Conservation (phyloP, 2,113 vertebrate species). For the Melanerpes aurifrons region DNA sequence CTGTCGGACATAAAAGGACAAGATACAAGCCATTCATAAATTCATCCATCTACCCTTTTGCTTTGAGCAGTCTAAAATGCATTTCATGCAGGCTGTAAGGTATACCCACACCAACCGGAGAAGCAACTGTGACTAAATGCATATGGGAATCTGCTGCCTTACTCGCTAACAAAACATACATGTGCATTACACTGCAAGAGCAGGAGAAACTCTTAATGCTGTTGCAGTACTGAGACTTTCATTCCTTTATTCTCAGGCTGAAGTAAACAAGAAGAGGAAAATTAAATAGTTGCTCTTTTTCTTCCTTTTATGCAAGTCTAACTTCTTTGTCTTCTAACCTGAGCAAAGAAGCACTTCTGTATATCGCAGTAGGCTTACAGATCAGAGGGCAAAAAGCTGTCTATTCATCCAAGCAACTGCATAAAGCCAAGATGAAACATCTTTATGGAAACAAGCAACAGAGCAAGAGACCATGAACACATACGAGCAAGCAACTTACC, state of each 20-base stretch:
- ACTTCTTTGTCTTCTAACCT: not conserved
- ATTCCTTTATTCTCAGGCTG: not conserved
- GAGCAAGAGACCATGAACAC: not conserved
- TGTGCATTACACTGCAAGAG: rapidly evolving
- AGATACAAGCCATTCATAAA: not conserved
- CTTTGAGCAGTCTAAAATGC: not conserved
- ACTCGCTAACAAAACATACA: not conserved
- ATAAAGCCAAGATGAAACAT: not conserved
- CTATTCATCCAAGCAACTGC: not conserved
- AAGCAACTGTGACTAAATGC: not conserved
- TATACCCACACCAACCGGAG: not conserved
- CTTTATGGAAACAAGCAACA: not conserved
- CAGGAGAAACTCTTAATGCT: not conserved
- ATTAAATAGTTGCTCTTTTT: not conserved
- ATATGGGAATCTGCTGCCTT: not conserved
- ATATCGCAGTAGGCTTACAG: not conserved
- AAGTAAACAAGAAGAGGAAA: not conserved
- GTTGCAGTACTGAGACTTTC: not conserved
- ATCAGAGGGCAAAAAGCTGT: not conserved
- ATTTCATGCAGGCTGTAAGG: not conserved
- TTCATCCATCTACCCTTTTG: not conserved
- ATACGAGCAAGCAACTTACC: not conserved
- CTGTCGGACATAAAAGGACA: not conserved
- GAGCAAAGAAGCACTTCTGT: not conserved
- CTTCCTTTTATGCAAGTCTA: not conserved